A percentile compares a stretch with the other conserved stretches of the same genome.
These are phyloP conservation scores for Melanophora roralis DNA, from an alignment of 2,888 invertebrate genomes.

Conservation along the genomic window DNA sequence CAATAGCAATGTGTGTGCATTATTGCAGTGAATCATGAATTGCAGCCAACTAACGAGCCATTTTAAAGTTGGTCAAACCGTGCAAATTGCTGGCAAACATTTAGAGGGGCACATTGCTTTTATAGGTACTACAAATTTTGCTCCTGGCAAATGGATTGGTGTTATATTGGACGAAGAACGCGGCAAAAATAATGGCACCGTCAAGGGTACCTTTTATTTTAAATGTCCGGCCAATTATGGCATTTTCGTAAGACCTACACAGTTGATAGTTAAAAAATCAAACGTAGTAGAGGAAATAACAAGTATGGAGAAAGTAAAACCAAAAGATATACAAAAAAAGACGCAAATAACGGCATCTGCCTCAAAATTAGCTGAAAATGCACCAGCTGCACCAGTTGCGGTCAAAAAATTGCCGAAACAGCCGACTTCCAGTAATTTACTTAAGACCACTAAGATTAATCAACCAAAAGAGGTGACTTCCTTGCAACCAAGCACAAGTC, in stretches of 20 bases:
- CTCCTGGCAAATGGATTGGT: constrained; percentile 96
- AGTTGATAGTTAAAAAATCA: constrained; percentile 78
- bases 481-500: constrained; percentile 51
- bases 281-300: constrained; percentile 24
- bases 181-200: constrained; percentile 97
- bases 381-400: neutral
- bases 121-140: constrained; percentile 92
- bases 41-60: constrained; percentile 74
- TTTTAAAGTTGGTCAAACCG: constrained; percentile 86
- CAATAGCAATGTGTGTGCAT: constrained; percentile 42
- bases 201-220: constrained; percentile 94
- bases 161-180: constrained; percentile 94
- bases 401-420: constrained; percentile 40
- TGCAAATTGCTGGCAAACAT: constrained; percentile 90
- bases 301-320: constrained; percentile 28
- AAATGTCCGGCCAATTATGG: constrained; percentile 95
- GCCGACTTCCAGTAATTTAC: constrained; percentile 49
- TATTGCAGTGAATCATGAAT: constrained; percentile 55
- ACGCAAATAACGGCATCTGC: neutral
- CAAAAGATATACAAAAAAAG: constrained; percentile 11
- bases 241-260: constrained; percentile 93
- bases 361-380: constrained; percentile 20
- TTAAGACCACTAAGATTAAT: constrained; percentile 64
- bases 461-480: constrained; percentile 69
- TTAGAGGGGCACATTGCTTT: constrained; percentile 93